Conservation (phyloP, 2,888 invertebrate genomes). For the Coelogynopora nodosa region DNA sequence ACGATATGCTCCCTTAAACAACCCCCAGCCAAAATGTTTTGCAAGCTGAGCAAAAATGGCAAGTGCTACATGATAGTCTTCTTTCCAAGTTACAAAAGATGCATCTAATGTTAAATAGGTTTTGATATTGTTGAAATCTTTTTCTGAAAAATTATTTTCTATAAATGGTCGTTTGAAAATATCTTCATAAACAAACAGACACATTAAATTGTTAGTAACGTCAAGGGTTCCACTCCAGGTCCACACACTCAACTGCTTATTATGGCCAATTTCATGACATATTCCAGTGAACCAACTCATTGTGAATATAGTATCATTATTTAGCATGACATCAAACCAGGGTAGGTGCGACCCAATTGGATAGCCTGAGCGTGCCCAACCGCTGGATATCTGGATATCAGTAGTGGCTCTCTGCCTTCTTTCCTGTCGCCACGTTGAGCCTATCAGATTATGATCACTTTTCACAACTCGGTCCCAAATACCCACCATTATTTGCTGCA, state of each 20-base stretch:
- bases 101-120: constrained; percentile 48
- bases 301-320: constrained; percentile 36
- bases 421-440: neutral
- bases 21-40: constrained; percentile 50
- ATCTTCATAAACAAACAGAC: constrained; percentile 37
- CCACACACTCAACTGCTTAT: constrained; percentile 50
- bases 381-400: constrained; percentile 39
- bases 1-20: constrained; percentile 49
- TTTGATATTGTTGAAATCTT: no score
- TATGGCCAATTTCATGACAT: constrained; percentile 52
- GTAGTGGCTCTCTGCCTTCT: constrained; percentile 32
- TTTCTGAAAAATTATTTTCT: no score
- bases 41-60: constrained; percentile 50
- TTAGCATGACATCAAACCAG: constrained; percentile 39
- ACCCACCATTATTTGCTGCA: constrained; percentile 33
- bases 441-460: neutral
- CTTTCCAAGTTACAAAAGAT: constrained; percentile 48
- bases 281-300: constrained; percentile 50
- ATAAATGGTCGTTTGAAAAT: neutral
- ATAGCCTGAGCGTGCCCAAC: constrained; percentile 51
- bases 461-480: constrained; percentile 39
- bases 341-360: constrained; percentile 50
- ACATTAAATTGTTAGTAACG: constrained; percentile 51
- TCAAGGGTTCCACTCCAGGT: constrained; percentile 50
- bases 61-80: constrained; percentile 48